Evolutionary conservation across 2,888 invertebrate genomes (phyloP), one percentile per base, ranked within the genome.

Genomic region (Lamproptera curius): DNA sequence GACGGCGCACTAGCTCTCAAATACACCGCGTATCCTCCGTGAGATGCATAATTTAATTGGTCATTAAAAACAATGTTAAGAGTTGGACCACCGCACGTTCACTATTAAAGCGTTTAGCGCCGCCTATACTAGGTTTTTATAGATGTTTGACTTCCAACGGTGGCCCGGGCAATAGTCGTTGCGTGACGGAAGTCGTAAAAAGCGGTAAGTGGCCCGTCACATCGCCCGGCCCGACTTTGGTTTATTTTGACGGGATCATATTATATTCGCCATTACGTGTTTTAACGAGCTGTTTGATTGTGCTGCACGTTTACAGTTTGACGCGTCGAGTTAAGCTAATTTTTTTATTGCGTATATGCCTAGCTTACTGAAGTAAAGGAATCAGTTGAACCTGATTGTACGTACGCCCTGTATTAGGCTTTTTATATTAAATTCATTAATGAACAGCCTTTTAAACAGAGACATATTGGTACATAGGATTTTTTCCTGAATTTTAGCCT

Each of bases 61-160:
- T 65, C 81, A 83, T 86, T 84, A 86, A 85, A 82, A 75, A 86
- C 85, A 86, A 84, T 83, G 85, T 86, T 72, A 63, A 67, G 67
- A 59, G 57, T 55, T 53, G 55, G 81, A 82, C 84, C 84, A 84
- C 85, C 85, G 66, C 72, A 70, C 62, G 67, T 64, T 65, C 63
- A 64, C 72, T 73, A 76, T 81, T 75, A 80, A 80, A 70, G 55
- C 67, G 61, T 67, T 74, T 69, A 75, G 73, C 65, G 70, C 57
- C 58, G 65, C 59, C 72, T 73, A 71, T 61, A 76, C 74, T 73
- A 67, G 67, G 59, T 60, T 70, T 76, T 76, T 74, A 78, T 76
- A 42, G 48, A 42, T 47, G 42, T 42, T 42, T 38, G 48, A 48
- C 48, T 48, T 42, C 38, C 42, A 48, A 33, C 39, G 39, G 15